These are phyloP conservation scores for Lacanobia wlatinum DNA, from an alignment of 2,888 invertebrate species.

Conservation along the genomic window DNA sequence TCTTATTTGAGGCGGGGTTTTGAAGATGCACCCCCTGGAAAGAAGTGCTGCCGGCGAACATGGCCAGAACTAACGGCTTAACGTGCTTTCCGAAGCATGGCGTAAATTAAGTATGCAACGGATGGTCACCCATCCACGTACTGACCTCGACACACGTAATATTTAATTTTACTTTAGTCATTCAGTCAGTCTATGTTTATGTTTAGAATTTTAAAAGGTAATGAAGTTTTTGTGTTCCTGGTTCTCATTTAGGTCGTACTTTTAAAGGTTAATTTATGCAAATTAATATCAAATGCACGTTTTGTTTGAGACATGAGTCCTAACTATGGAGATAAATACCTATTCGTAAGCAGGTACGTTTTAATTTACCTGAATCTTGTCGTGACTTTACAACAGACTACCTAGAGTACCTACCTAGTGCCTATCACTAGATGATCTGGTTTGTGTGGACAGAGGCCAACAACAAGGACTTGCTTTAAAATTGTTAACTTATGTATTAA, in stretches of 20 bases:
- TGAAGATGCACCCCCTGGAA: too few relatives aligned
- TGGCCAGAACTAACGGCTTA: too few relatives aligned
- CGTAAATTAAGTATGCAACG: too few relatives aligned
- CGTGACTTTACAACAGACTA: slow-evolving; percentile 1
- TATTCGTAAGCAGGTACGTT: neutral
- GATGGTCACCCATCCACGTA: too few relatives aligned
- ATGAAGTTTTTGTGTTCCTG: slow-evolving; percentile 15
- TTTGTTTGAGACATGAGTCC: neutral
- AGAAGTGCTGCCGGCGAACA: too few relatives aligned
- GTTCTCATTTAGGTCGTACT: slow-evolving; percentile 12
- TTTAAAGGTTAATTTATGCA: slow-evolving; percentile 31
- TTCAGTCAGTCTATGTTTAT: too few relatives aligned
- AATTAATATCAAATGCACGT: slow-evolving; percentile 18
- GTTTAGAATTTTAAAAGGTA: neutral
- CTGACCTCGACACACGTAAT: too few relatives aligned
- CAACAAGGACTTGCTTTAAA: too few relatives aligned
- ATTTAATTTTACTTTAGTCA: neutral
- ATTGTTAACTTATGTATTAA: too few relatives aligned
- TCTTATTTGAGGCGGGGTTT: too few relatives aligned
- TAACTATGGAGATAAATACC: neutral
- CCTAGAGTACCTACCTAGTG: neutral
- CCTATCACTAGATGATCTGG: slow-evolving; percentile 36
- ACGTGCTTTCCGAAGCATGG: too few relatives aligned
- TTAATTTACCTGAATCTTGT: slow-evolving; percentile 11
- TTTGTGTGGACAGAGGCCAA: too few relatives aligned